A percentile compares a stretch with the other conserved stretches of the same genome.
These are phyloP conservation scores for Hedychridium roseum DNA, from an alignment of 2,888 invertebrate genomes.

Conservation along the genomic window DNA sequence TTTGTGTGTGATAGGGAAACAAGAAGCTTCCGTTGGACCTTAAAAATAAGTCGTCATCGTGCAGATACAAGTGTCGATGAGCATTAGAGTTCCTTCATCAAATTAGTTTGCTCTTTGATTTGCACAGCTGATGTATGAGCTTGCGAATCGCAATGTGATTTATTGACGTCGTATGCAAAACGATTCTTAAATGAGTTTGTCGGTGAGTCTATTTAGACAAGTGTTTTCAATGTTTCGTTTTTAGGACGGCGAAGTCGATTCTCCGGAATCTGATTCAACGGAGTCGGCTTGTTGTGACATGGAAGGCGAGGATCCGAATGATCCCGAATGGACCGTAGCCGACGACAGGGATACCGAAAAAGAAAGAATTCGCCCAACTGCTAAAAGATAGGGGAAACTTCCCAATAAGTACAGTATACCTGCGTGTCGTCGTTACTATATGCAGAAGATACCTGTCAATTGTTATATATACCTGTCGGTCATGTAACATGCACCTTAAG, in stretches of 20 bases:
- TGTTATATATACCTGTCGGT: constrained; percentile 62
- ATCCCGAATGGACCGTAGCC: constrained; percentile 80
- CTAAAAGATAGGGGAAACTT: constrained; percentile 61
- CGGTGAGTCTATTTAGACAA: constrained; percentile 26
- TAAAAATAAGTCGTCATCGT: too few species aligned
- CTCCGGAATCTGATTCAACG: constrained; percentile 64
- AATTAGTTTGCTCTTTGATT: constrained; percentile 35
- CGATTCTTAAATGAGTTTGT: constrained; percentile 17
- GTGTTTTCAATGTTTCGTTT: constrained; percentile 30
- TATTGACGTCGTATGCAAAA: constrained; percentile 25
- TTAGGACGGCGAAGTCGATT: constrained; percentile 65
- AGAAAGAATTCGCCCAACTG: constrained; percentile 61
- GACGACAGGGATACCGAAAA: constrained; percentile 64
- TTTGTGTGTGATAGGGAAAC: too few species aligned
- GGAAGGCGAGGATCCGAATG: constrained; percentile 79
- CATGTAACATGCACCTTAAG: constrained; percentile 62
- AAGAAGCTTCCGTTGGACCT: too few species aligned
- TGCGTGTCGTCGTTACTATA: constrained; percentile 53
- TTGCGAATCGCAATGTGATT: constrained; percentile 29
- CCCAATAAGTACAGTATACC: constrained; percentile 44
- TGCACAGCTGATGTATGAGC: constrained; percentile 31
- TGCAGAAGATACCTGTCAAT: constrained; percentile 59
- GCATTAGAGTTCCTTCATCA: constrained; percentile 21
- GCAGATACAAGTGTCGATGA: too few species aligned
- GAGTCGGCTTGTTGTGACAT: constrained; percentile 71